A percentile compares a stretch with the other conserved stretches of the same genome.
These are phyloP conservation scores for Drosophila niveifrons DNA, from an alignment of 2,888 invertebrate genomes.

Conservation along the genomic window DNA sequence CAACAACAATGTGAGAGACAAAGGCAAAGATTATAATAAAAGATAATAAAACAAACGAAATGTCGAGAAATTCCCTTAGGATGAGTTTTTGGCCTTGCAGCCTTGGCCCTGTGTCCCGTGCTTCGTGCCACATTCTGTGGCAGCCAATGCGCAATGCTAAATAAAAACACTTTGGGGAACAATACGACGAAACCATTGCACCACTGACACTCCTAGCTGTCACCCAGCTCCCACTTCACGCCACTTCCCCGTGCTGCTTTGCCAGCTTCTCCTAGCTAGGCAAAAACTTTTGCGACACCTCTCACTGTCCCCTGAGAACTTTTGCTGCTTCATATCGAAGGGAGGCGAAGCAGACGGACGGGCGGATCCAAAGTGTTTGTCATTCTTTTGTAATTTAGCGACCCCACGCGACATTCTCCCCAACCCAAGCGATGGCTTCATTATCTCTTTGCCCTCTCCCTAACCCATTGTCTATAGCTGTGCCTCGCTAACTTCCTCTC, in stretches of 20 bases:
- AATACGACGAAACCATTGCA: constrained; percentile 62
- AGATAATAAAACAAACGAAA: constrained; percentile 79
- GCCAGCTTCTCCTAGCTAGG: constrained; percentile 1
- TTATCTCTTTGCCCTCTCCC: constrained; percentile 45
- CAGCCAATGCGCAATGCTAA: constrained; percentile 43
- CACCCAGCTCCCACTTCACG: not conserved
- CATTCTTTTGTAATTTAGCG: constrained; percentile 77
- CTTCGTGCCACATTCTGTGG: constrained; percentile 6
- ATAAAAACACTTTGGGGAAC: constrained; percentile 81
- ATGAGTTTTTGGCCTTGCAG: constrained; percentile 13
- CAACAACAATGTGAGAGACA: constrained; percentile 38
- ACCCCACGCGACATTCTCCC: constrained; percentile 43
- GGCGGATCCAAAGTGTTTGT: constrained; percentile 53
- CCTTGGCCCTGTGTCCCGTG: not conserved
- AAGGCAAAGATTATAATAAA: constrained; percentile 69
- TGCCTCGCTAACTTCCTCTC: not conserved
- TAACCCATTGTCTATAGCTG: constrained; percentile 10
- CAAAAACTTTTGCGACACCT: constrained; percentile 67
- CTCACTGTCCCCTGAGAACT: constrained; percentile 32
- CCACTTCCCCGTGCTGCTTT: not conserved
- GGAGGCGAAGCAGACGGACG: not conserved
- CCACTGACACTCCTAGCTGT: constrained; percentile 33
- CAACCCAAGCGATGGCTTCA: constrained; percentile 40
- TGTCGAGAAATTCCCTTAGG: constrained; percentile 33
- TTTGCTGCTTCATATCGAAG: not conserved